phyloP scores from a whole-genome alignment of 2,888 invertebrate species.

The Nysson spinosus region DNA sequence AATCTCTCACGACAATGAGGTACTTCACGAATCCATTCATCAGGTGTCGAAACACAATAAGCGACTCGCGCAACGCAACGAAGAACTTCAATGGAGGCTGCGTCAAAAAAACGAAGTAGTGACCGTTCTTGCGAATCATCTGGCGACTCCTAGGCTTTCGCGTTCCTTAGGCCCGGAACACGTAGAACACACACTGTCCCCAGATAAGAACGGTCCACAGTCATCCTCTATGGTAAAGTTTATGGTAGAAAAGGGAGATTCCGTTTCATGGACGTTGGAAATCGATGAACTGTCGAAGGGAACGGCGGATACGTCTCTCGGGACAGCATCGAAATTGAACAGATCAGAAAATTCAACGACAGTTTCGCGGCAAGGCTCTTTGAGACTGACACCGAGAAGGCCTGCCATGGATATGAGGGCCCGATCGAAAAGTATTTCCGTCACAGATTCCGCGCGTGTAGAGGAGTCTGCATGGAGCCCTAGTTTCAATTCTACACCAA shows the following conservation, averaged over 20 bases:
- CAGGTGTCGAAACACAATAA: slow-evolving; percentile 89
- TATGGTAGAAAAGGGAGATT: slow-evolving; percentile 90
- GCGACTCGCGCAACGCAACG: slow-evolving; percentile 88
- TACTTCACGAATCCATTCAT: slow-evolving; percentile 85
- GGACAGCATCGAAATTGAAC: slow-evolving; percentile 44
- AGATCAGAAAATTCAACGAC: slow-evolving; percentile 35
- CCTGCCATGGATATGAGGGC: slow-evolving; percentile 63
- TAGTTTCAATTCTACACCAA: slow-evolving; percentile 70
- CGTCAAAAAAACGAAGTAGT: slow-evolving; percentile 89
- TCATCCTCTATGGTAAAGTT: slow-evolving; percentile 90
- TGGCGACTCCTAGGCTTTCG: slow-evolving; percentile 65
- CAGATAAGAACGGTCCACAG: slow-evolving; percentile 78
- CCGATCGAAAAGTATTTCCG: slow-evolving; percentile 73
- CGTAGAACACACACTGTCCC: slow-evolving; percentile 57
- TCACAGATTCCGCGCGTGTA: slow-evolving; percentile 58
- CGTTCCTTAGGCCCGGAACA: slow-evolving; percentile 70
- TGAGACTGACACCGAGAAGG: slow-evolving; percentile 64
- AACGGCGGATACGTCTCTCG: slow-evolving; percentile 50
- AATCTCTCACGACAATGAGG: slow-evolving; percentile 84
- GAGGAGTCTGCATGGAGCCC: slow-evolving; percentile 65
- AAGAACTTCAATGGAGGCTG: slow-evolving; percentile 92
- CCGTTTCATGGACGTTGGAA: slow-evolving; percentile 91
- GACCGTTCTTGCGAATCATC: slow-evolving; percentile 72
- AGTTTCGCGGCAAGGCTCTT: slow-evolving; percentile 69
- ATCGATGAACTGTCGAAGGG: slow-evolving; percentile 79